A percentile compares a stretch with the other conserved stretches of the same genome.
These are phyloP conservation scores for Campoletis raptor DNA, from an alignment of 2,888 invertebrate genomes.

Conservation along the genomic window DNA sequence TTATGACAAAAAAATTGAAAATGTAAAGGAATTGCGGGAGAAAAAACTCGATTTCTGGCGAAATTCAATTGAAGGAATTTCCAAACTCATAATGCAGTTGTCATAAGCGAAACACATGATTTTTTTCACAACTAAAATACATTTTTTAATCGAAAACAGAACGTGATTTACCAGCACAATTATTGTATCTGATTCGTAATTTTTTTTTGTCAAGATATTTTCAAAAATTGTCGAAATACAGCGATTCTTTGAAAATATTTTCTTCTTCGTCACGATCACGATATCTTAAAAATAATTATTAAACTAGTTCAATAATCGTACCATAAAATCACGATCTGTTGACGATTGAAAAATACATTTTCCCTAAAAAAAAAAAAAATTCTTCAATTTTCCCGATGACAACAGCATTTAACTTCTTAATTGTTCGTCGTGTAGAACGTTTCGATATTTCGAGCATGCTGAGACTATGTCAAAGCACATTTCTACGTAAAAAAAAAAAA, in stretches of 20 bases:
- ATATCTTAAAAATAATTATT: too few species aligned
- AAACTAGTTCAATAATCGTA: too few species aligned
- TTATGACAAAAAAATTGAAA: not conserved
- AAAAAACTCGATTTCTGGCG: conserved; percentile 36
- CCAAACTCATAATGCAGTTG: not conserved
- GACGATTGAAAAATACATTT: not conserved
- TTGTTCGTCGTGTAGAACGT: conserved; percentile 33
- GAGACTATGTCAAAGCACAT: conserved; percentile 56
- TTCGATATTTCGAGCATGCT: conserved; percentile 38
- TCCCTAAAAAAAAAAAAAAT: conserved; percentile 14
- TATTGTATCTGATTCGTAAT: too few species aligned
- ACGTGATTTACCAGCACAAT: too few species aligned
- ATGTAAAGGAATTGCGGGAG: conserved; percentile 1
- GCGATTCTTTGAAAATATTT: too few species aligned
- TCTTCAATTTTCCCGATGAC: not conserved
- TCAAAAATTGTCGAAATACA: too few species aligned
- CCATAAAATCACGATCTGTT: too few species aligned
- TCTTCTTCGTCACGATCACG: too few species aligned
- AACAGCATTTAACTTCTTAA: not conserved
- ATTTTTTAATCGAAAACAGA: too few species aligned
- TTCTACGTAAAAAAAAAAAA: conserved; percentile 64
- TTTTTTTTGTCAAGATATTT: too few species aligned
- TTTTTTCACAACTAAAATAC: not conserved
- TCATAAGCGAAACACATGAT: not conserved
- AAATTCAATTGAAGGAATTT: not conserved